These are phyloP conservation scores for Lucinisca nassula DNA, from an alignment of 2,888 invertebrate species.

Conservation along the genomic window DNA sequence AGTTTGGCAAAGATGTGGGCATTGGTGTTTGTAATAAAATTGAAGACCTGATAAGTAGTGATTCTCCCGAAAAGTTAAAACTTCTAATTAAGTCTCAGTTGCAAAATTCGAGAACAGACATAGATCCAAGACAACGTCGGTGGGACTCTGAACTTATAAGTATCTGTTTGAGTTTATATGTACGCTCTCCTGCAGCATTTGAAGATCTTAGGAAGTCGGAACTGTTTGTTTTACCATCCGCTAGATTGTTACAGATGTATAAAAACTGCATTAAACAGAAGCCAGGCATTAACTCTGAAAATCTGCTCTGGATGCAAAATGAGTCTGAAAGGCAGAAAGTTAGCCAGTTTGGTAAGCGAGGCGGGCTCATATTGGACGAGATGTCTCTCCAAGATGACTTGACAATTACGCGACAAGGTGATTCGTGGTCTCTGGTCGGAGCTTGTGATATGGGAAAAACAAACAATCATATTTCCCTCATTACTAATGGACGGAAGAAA, in stretches of 20 bases:
- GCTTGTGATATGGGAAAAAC: slow-evolving; percentile 5
- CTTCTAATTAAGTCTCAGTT: background rate
- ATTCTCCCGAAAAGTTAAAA: background rate
- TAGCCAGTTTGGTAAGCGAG: slow-evolving; percentile 39
- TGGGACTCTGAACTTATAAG: slow-evolving; percentile 20
- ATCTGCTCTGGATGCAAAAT: slow-evolving; percentile 53
- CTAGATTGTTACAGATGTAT: background rate
- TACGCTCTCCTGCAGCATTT: slow-evolving; percentile 17
- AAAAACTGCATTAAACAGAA: slow-evolving; percentile 34
- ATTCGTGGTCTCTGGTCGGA: slow-evolving; percentile 8
- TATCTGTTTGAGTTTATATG: background rate
- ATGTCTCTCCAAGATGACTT: slow-evolving; percentile 62
- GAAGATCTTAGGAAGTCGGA: background rate
- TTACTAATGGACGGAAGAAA: background rate
- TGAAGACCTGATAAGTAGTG: background rate
- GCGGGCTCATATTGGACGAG: slow-evolving; percentile 62
- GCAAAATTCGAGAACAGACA: background rate
- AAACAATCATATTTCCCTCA: background rate
- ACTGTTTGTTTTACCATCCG: slow-evolving; percentile 12
- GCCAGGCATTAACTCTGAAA: slow-evolving; percentile 7
- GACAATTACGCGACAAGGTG: slow-evolving; percentile 22
- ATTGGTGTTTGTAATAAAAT: background rate
- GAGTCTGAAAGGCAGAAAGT: slow-evolving; percentile 35
- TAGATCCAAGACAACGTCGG: background rate
- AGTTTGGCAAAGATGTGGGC: background rate